Percentiles rank a stretch among this genome's conserved stretches.
These are phyloP conservation scores for Drosophila guanche DNA, from an alignment of 1,140 invertebrate genomes.

Conservation along the genomic window DNA sequence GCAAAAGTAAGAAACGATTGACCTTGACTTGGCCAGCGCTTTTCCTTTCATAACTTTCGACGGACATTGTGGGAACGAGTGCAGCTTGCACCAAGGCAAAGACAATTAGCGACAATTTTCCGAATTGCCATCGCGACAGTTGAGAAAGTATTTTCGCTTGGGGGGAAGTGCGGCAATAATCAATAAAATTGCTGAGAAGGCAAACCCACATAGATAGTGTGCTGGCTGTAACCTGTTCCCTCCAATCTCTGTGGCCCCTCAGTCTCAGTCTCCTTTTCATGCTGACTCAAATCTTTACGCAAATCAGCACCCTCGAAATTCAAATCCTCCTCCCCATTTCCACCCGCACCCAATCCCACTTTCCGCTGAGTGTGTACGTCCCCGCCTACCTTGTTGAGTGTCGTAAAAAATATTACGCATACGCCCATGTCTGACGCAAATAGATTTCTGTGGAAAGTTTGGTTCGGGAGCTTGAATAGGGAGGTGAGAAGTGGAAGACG, in stretches of 20 bases:
- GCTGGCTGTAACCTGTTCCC: neutral
- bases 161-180: slow-evolving; percentile 45
- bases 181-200: slow-evolving; percentile 74
- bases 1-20: slow-evolving; percentile 6
- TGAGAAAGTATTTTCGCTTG: neutral
- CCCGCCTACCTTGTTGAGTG: slow-evolving; percentile 51
- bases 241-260: neutral
- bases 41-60: slow-evolving; percentile 37
- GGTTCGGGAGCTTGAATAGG: neutral
- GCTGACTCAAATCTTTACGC: slow-evolving; percentile 72
- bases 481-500: neutral
- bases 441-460: slow-evolving; percentile 34
- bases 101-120: slow-evolving; percentile 73
- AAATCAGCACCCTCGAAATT: slow-evolving; percentile 63
- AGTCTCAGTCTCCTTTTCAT: slow-evolving; percentile 39
- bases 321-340: slow-evolving; percentile 27
- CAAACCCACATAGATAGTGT: slow-evolving; percentile 18
- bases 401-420: slow-evolving; percentile 80
- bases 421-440: slow-evolving; percentile 70
- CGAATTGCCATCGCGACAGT: slow-evolving; percentile 58
- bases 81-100: slow-evolving; percentile 59
- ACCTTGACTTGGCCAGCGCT: slow-evolving; percentile 12
- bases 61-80: slow-evolving; percentile 57
- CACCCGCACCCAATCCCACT: slow-evolving; percentile 1
- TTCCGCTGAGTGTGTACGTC: neutral